A percentile compares a stretch with the other conserved stretches of the same genome.
These are phyloP conservation scores for Cheilosia soror DNA, from an alignment of 2,888 invertebrate genomes.

Conservation along the genomic window DNA sequence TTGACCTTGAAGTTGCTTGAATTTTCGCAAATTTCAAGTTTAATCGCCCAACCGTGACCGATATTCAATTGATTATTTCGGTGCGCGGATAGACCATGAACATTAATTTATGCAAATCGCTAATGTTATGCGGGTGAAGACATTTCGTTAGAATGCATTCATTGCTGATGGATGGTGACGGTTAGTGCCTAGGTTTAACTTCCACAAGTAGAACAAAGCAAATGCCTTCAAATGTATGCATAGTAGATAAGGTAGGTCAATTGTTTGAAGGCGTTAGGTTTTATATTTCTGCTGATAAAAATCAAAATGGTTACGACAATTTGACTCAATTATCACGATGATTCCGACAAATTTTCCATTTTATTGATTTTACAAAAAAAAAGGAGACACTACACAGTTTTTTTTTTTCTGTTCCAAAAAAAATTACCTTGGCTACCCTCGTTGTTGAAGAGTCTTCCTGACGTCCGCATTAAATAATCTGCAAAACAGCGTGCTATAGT, in stretches of 20 bases:
- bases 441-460: slow-evolving; percentile 8
- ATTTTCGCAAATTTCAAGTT: slow-evolving; percentile 68
- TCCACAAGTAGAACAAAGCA: not conserved
- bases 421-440: slow-evolving; percentile 47
- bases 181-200: not conserved
- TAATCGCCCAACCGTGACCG: slow-evolving; percentile 68
- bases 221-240: not conserved
- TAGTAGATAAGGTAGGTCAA: no score
- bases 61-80: slow-evolving; percentile 59
- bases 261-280: no score
- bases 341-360: no score
- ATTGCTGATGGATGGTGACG: slow-evolving; percentile 17
- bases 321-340: no score
- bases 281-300: no score
- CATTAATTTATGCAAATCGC: slow-evolving; percentile 61
- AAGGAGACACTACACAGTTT: not conserved
- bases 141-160: slow-evolving; percentile 24
- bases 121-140: slow-evolving; percentile 23
- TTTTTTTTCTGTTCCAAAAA: not conserved
- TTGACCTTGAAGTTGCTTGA: slow-evolving; percentile 56
- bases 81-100: slow-evolving; percentile 36
- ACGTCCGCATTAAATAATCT: slow-evolving; percentile 29
- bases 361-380: no score
- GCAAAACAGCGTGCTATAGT: slow-evolving; percentile 54
- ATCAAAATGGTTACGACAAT: no score